Conservation (phyloP, 2,113 vertebrate genomes). For the Hystrix cristata region DNA sequence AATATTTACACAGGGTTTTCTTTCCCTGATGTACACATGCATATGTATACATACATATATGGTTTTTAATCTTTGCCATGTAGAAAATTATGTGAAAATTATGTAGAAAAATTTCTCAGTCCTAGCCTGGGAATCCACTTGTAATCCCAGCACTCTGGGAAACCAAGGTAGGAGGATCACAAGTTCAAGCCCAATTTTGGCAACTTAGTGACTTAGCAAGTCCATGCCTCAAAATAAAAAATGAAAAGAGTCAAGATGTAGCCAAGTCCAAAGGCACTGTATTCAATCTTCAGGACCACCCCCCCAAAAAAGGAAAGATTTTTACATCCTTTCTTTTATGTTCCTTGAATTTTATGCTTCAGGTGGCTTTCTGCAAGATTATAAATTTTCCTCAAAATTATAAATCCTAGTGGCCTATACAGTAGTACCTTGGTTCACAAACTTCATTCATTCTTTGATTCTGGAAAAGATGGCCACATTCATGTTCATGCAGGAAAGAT, state of each 20-base stretch:
- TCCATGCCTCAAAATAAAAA: background rate
- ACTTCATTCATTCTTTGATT: background rate
- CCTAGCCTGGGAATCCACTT: background rate
- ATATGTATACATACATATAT: background rate
- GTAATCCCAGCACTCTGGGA: background rate
- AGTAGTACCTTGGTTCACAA: background rate
- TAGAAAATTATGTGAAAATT: constrained; percentile 53
- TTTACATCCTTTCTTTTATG: constrained; percentile 8
- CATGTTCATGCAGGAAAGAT: background rate
- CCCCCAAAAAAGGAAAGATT: background rate
- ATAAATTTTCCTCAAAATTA: background rate
- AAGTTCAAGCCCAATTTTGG: background rate
- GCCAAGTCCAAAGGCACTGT: background rate
- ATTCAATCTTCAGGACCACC: background rate
- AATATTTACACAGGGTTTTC: background rate
- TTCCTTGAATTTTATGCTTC: background rate
- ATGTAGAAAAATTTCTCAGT: background rate
- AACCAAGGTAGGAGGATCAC: background rate
- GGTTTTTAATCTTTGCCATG: background rate
- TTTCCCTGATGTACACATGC: background rate
- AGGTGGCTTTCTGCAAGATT: background rate
- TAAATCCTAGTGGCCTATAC: background rate
- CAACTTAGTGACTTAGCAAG: background rate
- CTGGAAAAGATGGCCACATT: background rate
- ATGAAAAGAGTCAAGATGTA: background rate